Percentiles rank a stretch among this genome's conserved stretches.
These are phyloP conservation scores for Takifugu flavidus DNA, from an alignment of 2,113 vertebrate genomes.

Conservation along the genomic window DNA sequence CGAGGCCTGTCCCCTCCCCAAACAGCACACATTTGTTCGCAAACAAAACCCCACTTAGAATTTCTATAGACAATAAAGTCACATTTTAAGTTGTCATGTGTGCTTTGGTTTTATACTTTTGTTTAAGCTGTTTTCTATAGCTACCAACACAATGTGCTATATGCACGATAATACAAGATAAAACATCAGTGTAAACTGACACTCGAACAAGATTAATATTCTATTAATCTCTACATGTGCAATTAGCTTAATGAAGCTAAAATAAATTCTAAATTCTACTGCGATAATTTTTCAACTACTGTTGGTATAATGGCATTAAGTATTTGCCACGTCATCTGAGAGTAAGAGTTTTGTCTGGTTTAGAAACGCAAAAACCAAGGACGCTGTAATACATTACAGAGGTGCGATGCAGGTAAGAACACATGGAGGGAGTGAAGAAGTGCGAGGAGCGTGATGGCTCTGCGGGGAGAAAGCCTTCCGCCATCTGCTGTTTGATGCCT, in stretches of 20 bases:
- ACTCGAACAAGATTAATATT: too few species aligned
- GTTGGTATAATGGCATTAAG: too few species aligned
- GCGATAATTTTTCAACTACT: too few species aligned
- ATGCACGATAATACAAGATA: too few species aligned
- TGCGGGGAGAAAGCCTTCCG: slow-evolving; percentile 63
- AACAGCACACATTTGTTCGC: slow-evolving; percentile 21
- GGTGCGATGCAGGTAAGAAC: background rate
- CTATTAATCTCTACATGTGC: background rate
- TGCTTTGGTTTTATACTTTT: too few species aligned
- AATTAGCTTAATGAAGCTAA: background rate
- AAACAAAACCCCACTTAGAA: slow-evolving; percentile 37
- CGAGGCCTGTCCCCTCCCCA: slow-evolving; percentile 26
- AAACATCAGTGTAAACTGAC: too few species aligned
- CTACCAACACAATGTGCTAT: too few species aligned
- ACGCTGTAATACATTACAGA: background rate
- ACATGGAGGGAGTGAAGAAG: slow-evolving; percentile 13
- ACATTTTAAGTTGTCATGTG: background rate
- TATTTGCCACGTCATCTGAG: too few species aligned
- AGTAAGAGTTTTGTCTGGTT: too few species aligned
- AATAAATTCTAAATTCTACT: too few species aligned
- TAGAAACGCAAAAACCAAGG: too few species aligned
- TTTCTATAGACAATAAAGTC: slow-evolving; percentile 22
- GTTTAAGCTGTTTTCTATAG: too few species aligned
- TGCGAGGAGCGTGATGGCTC: slow-evolving; percentile 53
- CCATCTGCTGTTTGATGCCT: slow-evolving; percentile 71